phyloP scores from a whole-genome alignment of 2,888 invertebrate genomes.

The Saturnia japonica region DNA sequence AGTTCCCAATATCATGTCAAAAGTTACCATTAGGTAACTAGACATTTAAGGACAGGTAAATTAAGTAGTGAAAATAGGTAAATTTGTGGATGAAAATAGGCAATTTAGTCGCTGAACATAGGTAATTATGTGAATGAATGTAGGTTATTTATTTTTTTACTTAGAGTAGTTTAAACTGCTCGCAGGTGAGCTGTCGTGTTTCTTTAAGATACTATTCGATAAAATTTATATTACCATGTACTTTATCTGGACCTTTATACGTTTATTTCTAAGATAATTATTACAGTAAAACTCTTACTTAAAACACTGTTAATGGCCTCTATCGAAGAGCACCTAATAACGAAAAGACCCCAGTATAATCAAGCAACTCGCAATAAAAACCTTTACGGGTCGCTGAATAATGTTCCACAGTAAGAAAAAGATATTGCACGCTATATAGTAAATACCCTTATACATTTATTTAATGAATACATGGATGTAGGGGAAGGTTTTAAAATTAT shows the following conservation, averaged over 20 bases:
- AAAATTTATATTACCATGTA: too few species aligned
- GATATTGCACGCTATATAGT: background rate
- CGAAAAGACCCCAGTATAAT: background rate
- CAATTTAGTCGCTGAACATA: background rate
- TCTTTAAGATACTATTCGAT: too few species aligned
- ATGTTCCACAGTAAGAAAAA: background rate
- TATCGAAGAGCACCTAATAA: background rate
- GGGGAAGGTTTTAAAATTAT: background rate
- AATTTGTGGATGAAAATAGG: background rate
- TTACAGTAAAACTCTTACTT: background rate
- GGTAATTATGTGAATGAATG: too few species aligned
- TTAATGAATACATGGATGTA: background rate
- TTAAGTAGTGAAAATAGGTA: background rate
- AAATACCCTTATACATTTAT: background rate
- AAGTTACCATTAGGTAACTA: background rate
- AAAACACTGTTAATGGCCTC: background rate
- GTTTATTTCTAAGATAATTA: background rate
- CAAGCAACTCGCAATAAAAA: background rate
- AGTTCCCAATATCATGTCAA: background rate
- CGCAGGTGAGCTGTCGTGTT: too few species aligned
- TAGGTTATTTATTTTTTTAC: too few species aligned
- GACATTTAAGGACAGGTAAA: background rate
- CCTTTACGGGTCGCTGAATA: slow-evolving; percentile 10
- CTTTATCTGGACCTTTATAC: background rate
- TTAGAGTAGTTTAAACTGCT: too few species aligned